These are phyloP conservation scores for Sebastes oblongus DNA, from an alignment of 2,797 vertebrate genomes.

Conservation along the genomic window DNA sequence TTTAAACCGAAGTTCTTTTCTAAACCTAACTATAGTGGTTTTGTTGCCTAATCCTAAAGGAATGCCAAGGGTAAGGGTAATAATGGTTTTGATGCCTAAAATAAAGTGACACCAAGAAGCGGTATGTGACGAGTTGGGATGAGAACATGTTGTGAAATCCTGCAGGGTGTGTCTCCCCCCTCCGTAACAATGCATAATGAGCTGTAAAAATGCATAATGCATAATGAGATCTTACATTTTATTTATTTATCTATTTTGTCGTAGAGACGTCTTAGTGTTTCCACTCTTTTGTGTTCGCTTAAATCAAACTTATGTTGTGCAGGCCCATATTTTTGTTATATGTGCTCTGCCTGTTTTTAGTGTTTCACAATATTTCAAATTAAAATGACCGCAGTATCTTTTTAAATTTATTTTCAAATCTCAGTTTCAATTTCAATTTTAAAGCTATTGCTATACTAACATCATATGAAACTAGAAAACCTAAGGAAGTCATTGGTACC, in stretches of 20 bases:
- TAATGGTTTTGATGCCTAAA: too few relatives aligned
- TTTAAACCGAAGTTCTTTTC: too few relatives aligned
- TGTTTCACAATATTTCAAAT: conserved; percentile 22
- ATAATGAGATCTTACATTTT: conserved; percentile 27
- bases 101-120: too few relatives aligned
- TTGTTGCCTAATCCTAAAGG: too few relatives aligned
- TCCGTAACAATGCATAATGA: not conserved
- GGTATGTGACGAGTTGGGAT: too few relatives aligned
- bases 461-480: too few relatives aligned
- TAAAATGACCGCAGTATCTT: not conserved
- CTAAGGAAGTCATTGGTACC: too few relatives aligned
- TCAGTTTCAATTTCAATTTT: not conserved
- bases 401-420: not conserved
- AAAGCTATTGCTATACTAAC: too few relatives aligned
- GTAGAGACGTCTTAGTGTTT: conserved; percentile 22
- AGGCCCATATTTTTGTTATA: not conserved
- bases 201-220: conserved; percentile 36
- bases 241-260: not conserved
- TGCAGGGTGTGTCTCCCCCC: conserved; percentile 47
- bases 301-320: conserved; percentile 13
- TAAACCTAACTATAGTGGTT: too few relatives aligned
- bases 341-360: conserved; percentile 15
- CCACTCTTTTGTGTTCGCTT: conserved; percentile 10
- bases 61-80: too few relatives aligned
- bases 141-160: not conserved